phyloP scores from a whole-genome alignment of 2,888 invertebrate species.

The Nineta flava region DNA sequence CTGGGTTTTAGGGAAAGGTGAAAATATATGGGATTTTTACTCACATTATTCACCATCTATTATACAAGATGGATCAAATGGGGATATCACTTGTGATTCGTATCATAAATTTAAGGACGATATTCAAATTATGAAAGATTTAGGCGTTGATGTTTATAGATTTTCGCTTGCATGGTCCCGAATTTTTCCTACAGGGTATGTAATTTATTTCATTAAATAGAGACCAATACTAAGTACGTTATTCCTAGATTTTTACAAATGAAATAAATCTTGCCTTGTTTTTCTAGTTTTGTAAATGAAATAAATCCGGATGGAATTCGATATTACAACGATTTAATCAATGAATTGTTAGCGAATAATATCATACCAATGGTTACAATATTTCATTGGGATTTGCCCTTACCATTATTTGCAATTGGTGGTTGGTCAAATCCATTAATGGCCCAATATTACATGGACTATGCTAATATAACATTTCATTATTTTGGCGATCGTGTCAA shows the following conservation, averaged over 20 bases:
- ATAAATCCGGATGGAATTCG: conserved; percentile 32
- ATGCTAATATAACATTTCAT: conserved; percentile 27
- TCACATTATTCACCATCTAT: conserved; percentile 24
- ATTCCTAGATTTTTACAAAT: neutral
- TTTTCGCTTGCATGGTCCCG: conserved; percentile 49
- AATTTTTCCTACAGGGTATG: conserved; percentile 30
- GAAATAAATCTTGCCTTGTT: too few relatives aligned
- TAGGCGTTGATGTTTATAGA: conserved; percentile 28
- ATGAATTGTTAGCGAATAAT: conserved; percentile 32
- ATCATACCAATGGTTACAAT: conserved; percentile 36
- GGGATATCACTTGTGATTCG: conserved; percentile 19
- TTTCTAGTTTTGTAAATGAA: conserved; percentile 12
- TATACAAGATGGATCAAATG: conserved; percentile 16
- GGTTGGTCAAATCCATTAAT: conserved; percentile 34
- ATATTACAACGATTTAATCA: conserved; percentile 36
- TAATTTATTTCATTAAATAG: neutral
- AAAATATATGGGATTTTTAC: conserved; percentile 33
- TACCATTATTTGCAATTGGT: conserved; percentile 25
- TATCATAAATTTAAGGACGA: conserved; percentile 18
- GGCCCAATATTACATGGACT: conserved; percentile 34
- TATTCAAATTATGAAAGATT: conserved; percentile 14
- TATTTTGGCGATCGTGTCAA: conserved; percentile 13
- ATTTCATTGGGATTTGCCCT: conserved; percentile 38
- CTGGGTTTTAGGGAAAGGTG: conserved; percentile 26
- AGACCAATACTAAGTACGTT: neutral